Conservation (phyloP, 2,888 invertebrate genomes). For the Agriotes lineatus region DNA sequence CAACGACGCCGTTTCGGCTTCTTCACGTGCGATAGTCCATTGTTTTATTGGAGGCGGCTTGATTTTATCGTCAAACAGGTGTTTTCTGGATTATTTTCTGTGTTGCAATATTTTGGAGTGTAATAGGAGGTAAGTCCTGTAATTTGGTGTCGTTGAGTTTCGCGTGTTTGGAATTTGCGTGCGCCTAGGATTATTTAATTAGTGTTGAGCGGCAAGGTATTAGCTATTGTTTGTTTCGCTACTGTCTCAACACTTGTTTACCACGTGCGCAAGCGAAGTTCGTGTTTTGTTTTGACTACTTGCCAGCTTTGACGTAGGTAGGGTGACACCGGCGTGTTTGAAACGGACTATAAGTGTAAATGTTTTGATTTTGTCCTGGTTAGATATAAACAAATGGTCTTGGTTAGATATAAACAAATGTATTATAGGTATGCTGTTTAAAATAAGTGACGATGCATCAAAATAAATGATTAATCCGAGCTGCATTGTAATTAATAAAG, state of each 20-base stretch:
- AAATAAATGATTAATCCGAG: too few species aligned
- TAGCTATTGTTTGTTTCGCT: background rate
- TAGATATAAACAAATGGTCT: too few species aligned
- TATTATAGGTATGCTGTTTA: too few species aligned
- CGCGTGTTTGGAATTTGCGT: constrained; percentile 9
- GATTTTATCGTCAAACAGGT: background rate
- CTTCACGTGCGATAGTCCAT: constrained; percentile 16
- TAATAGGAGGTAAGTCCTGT: background rate
- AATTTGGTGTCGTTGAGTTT: background rate
- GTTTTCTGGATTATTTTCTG: constrained; percentile 1
- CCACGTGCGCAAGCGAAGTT: background rate
- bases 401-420: too few species aligned
- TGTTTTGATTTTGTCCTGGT: too few species aligned
- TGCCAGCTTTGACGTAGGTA: background rate
- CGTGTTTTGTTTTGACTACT: background rate
- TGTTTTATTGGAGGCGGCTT: constrained; percentile 2
- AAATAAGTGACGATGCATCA: too few species aligned
- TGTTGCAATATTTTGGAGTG: background rate
- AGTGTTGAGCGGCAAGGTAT: background rate
- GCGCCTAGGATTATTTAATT: constrained; percentile 12
- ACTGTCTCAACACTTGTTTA: background rate
- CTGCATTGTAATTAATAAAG: too few species aligned
- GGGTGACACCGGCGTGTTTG: background rate
- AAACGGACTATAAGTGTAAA: background rate
- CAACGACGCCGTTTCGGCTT: constrained; percentile 23